Conservation (phyloP, 2,888 invertebrate species). For the Tiliacea aurago region DNA sequence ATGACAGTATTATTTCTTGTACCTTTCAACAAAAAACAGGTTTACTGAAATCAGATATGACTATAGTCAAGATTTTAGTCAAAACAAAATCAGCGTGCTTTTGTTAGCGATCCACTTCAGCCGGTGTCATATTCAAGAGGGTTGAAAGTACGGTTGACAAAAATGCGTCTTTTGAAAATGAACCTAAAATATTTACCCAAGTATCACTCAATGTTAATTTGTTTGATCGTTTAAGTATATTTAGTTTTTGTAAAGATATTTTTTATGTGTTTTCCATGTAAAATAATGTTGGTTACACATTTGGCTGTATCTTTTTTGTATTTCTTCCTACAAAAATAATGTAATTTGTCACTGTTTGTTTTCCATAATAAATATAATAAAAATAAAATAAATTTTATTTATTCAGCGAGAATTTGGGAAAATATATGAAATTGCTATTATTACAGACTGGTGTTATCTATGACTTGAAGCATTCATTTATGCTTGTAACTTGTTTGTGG, state of each 20-base stretch:
- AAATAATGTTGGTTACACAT: not conserved
- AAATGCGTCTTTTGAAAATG: conserved; percentile 44
- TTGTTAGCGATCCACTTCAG: conserved; percentile 87
- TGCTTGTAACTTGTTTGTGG: not conserved
- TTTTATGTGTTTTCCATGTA: no score
- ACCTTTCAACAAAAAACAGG: conserved; percentile 79
- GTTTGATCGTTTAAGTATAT: conserved; percentile 1
- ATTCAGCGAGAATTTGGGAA: no score
- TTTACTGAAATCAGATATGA: conserved; percentile 84
- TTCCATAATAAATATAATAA: no score
- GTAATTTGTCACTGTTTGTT: no score
- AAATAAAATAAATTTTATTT: no score
- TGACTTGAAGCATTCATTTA: not conserved
- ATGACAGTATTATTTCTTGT: conserved; percentile 46
- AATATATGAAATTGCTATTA: conserved; percentile 6
- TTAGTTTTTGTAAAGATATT: not conserved
- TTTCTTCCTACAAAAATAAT: no score
- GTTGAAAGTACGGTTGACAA: conserved; percentile 76
- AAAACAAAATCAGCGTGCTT: conserved; percentile 89
- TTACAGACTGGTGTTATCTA: not conserved
- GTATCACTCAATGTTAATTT: not conserved
- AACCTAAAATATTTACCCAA: conserved; percentile 23
- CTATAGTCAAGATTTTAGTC: conserved; percentile 84
- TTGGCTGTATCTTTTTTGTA: no score
- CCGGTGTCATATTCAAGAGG: conserved; percentile 86